Evolutionary conservation across 2,888 invertebrate genomes (phyloP).

Genomic region (Luffia ferchaultella): DNA sequence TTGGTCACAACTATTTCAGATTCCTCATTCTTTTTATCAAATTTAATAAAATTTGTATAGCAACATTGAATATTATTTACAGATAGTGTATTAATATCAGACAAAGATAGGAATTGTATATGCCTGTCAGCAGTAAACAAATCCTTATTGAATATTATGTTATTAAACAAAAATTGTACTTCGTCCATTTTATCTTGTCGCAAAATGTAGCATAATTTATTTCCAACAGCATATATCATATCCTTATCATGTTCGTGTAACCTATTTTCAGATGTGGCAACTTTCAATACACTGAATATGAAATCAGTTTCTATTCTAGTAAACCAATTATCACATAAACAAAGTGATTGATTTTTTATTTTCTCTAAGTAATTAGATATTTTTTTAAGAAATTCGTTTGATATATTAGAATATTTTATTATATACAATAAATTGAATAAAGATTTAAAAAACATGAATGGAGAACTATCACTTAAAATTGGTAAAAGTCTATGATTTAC

Average conservation of each 20-base stretch:
- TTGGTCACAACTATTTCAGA: slow-evolving; percentile 47
- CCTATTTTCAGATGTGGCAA: slow-evolving; percentile 30
- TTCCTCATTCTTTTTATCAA: slow-evolving; percentile 30
- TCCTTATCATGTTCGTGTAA: slow-evolving; percentile 52
- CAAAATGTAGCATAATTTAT: slow-evolving; percentile 68
- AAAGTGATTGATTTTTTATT: slow-evolving; percentile 34
- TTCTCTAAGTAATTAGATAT: slow-evolving; percentile 43
- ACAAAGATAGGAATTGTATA: slow-evolving; percentile 59
- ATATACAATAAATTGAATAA: slow-evolving; percentile 36
- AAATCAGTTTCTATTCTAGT: slow-evolving; percentile 70
- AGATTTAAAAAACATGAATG: slow-evolving; percentile 45
- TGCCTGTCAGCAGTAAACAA: slow-evolving; percentile 68
- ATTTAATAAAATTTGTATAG: slow-evolving; percentile 45
- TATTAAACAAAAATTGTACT: slow-evolving; percentile 63
- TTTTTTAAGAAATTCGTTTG: slow-evolving; percentile 40
- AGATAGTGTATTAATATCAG: slow-evolving; percentile 39
- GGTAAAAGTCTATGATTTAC: slow-evolving; percentile 42
- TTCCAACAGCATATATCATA: slow-evolving; percentile 62
- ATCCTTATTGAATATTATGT: slow-evolving; percentile 67
- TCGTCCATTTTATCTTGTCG: slow-evolving; percentile 65
- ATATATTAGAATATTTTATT: slow-evolving; percentile 34
- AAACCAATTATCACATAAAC: slow-evolving; percentile 68
- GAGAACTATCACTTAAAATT: slow-evolving; percentile 36
- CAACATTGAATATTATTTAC: slow-evolving; percentile 46
- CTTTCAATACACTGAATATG: slow-evolving; percentile 55